Evolutionary conservation across 2,888 invertebrate species (phyloP).

Genomic region (Leucophenga montana): DNA sequence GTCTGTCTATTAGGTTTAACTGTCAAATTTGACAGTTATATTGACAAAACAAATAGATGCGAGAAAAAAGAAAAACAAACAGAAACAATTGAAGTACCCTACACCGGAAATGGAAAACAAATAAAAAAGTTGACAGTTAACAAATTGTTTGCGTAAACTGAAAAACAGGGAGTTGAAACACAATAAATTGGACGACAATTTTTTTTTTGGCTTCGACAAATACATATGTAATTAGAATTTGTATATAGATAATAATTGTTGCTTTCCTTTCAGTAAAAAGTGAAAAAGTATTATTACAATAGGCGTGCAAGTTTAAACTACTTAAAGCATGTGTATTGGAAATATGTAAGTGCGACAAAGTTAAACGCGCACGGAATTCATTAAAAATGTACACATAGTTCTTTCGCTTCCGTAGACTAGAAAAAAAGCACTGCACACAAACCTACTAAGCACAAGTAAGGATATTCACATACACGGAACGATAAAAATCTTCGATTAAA

Average conservation of each 20-base stretch:
- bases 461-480: neutral
- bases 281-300: too few species aligned
- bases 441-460: neutral
- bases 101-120: conserved; percentile 41
- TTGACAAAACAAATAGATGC: conserved; percentile 37
- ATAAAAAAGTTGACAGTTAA: conserved; percentile 60
- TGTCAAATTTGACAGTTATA: conserved; percentile 56
- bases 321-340: too few species aligned
- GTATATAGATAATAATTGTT: conserved; percentile 4
- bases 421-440: neutral
- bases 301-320: too few species aligned
- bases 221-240: neutral
- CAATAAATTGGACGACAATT: neutral
- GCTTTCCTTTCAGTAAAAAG: neutral
- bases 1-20: conserved; percentile 1
- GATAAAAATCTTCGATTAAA: too few species aligned
- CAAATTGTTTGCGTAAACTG: conserved; percentile 64
- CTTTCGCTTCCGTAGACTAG: neutral
- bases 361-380: neutral
- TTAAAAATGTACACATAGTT: neutral
- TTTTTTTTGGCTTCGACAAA: too few species aligned
- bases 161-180: neutral
- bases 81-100: neutral
- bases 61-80: neutral
- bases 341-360: too few species aligned